Evolutionary conservation across 2,888 invertebrate species (phyloP).

Genomic region (Phragmatobia fuliginosa): DNA sequence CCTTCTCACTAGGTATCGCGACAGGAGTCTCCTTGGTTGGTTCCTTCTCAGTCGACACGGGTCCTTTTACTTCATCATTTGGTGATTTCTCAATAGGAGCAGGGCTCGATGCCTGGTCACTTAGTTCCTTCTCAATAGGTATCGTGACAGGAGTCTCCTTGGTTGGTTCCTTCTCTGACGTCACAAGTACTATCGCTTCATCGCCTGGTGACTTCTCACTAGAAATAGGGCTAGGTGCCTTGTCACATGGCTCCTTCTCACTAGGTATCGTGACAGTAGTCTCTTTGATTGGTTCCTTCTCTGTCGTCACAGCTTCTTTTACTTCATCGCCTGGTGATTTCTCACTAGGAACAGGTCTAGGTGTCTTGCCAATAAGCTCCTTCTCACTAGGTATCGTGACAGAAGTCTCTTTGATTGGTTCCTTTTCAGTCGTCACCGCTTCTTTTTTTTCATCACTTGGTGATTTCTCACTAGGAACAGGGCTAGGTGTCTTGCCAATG

Average conservation of each 20-base stretch:
- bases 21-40: too few species aligned
- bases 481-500: constrained; percentile 16
- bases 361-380: too few species aligned
- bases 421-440: neutral
- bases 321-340: neutral
- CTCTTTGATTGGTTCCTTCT: constrained; percentile 26
- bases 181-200: neutral
- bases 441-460: neutral
- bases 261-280: constrained; percentile 7
- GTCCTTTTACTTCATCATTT: too few species aligned
- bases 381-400: too few species aligned
- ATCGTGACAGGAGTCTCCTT: too few species aligned
- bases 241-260: constrained; percentile 11
- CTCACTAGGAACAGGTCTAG: neutral
- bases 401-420: constrained; percentile 7
- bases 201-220: neutral
- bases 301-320: neutral
- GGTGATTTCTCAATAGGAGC: too few species aligned
- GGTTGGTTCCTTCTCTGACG: neutral
- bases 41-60: too few species aligned
- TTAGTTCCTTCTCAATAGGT: neutral
- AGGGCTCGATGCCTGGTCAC: neutral
- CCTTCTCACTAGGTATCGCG: too few species aligned
- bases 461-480: constrained; percentile 11
- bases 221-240: constrained; percentile 16